These are phyloP conservation scores for Macrotrachela quadricornifera DNA, from an alignment of 1,140 invertebrate species.

Conservation along the genomic window DNA sequence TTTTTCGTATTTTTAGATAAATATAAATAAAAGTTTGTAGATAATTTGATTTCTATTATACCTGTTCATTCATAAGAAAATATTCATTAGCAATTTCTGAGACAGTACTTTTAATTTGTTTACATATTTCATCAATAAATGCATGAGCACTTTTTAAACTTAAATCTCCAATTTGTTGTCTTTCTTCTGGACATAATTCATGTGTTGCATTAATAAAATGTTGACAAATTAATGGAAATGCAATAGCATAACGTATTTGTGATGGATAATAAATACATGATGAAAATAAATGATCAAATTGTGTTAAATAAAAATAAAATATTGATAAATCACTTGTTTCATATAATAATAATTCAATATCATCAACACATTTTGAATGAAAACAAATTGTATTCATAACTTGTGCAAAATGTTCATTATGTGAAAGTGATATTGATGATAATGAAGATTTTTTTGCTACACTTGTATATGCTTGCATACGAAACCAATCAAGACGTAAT, in stretches of 20 bases:
- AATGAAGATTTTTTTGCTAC: conserved; percentile 55
- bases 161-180: conserved; percentile 74
- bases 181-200: conserved; percentile 89
- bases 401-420: conserved; percentile 43
- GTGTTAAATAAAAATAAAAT: conserved; percentile 68
- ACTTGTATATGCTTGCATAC: conserved; percentile 61
- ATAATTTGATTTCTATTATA: too few species aligned
- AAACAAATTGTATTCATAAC: conserved; percentile 83
- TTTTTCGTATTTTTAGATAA: too few species aligned
- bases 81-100: conserved; percentile 93
- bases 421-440: conserved; percentile 58
- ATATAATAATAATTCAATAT: conserved; percentile 81
- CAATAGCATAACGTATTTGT: conserved; percentile 86
- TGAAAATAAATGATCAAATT: conserved; percentile 91
- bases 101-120: conserved; percentile 93
- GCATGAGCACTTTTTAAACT: conserved; percentile 88
- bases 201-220: conserved; percentile 95
- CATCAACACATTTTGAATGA: conserved; percentile 93
- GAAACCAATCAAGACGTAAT: conserved; percentile 83
- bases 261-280: conserved; percentile 95
- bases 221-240: conserved; percentile 86
- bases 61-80: conserved; percentile 70
- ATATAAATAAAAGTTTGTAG: too few species aligned
- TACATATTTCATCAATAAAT: conserved; percentile 93
- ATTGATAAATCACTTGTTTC: conserved; percentile 90